Evolutionary conservation across 2,797 vertebrate genomes (phyloP).

Genomic region (Bradypus variegatus): DNA sequence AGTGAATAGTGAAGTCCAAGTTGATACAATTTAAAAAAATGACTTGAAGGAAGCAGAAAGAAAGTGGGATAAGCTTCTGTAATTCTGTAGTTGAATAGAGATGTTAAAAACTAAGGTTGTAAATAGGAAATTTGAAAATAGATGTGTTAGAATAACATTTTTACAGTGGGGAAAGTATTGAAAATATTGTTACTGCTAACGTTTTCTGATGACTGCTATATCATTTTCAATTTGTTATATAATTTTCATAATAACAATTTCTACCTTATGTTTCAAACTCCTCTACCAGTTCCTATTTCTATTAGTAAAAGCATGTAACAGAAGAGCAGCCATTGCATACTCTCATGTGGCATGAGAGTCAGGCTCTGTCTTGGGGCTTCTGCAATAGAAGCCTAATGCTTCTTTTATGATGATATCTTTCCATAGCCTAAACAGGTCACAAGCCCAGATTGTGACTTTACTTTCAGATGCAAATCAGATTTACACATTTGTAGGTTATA

Average conservation of each 20-base stretch:
- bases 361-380: neutral
- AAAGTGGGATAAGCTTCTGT: neutral
- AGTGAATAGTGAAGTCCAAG: neutral
- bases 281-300: neutral
- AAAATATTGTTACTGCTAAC: neutral
- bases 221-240: neutral
- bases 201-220: neutral
- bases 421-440: neutral
- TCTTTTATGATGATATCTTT: neutral
- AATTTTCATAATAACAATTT: conserved; percentile 32
- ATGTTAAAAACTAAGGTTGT: neutral
- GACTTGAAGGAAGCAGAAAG: neutral
- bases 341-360: neutral
- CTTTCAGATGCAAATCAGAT: neutral
- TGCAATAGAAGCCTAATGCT: neutral
- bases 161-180: neutral
- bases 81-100: neutral
- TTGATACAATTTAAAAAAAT: conserved; percentile 8
- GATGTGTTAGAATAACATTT: neutral
- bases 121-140: conserved; percentile 15
- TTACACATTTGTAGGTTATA: conserved; percentile 9
- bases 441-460: conserved; percentile 24
- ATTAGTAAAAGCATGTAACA: neutral
- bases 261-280: neutral
- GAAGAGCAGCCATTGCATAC: neutral